A percentile compares a stretch with the other conserved stretches of the same genome.
Conservation (phyloP, 2,888 invertebrate genomes). For the Acronicta leporina region DNA sequence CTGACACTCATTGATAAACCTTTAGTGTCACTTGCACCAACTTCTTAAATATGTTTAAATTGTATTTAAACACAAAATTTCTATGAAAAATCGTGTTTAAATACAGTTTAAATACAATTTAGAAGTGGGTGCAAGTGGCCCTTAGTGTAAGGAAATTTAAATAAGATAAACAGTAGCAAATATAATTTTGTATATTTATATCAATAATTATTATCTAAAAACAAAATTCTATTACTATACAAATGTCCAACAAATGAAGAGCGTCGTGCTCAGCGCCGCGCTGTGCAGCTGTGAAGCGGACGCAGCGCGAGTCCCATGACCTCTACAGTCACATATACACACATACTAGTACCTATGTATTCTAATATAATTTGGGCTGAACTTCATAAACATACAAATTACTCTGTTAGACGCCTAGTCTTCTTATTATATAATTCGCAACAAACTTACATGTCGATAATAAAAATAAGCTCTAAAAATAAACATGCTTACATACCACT, state of each 20-base stretch:
- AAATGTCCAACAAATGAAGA: conserved; percentile 53
- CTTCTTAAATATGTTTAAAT: too few species aligned
- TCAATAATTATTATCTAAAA: conserved; percentile 78
- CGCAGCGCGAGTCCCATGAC: neutral
- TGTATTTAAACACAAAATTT: too few species aligned
- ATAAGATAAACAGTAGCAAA: conserved; percentile 72
- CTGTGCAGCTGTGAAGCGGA: too few species aligned
- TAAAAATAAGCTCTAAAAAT: conserved; percentile 44
- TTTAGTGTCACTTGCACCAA: too few species aligned
- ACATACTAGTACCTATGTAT: neutral
- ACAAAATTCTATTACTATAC: conserved; percentile 71
- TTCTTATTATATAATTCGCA: conserved; percentile 34
- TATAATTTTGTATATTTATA: conserved; percentile 84
- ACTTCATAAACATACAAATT: conserved; percentile 11
- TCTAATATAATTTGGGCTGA: conserved; percentile 14
- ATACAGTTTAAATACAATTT: too few species aligned
- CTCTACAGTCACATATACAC: neutral
- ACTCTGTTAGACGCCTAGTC: conserved; percentile 9
- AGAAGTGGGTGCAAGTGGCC: too few species aligned
- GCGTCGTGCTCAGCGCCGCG: conserved; percentile 3
- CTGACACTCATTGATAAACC: too few species aligned
- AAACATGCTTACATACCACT: conserved; percentile 28
- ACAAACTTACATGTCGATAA: conserved; percentile 35
- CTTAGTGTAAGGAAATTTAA: neutral
- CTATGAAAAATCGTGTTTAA: too few species aligned